Conservation (phyloP, 2,888 invertebrate genomes). For the Drepana falcataria region DNA sequence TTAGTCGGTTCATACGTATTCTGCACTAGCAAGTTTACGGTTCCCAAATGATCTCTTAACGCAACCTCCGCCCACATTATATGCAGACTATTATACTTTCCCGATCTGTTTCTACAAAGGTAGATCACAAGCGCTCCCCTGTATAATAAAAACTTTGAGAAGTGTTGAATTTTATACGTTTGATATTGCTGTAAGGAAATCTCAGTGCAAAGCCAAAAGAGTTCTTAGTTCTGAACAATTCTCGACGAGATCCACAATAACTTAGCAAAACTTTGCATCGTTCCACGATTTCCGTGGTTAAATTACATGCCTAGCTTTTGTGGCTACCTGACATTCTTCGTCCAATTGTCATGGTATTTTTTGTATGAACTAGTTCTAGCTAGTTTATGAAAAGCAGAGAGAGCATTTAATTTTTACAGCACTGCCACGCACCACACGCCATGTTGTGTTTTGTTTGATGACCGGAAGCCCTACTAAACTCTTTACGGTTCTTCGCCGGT, state of each 20-base stretch:
- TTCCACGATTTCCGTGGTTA: constrained; percentile 40
- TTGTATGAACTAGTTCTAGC: background rate
- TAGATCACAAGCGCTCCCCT: background rate
- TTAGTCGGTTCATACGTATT: no score
- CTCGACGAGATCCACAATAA: constrained; percentile 37
- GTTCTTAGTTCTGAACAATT: constrained; percentile 32
- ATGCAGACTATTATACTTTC: background rate
- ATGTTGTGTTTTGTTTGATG: no score
- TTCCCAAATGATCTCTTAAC: background rate
- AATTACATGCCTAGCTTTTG: constrained; percentile 18
- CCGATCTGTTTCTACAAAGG: background rate
- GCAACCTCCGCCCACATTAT: background rate
- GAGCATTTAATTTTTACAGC: no score
- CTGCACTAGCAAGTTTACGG: no score
- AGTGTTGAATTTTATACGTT: background rate
- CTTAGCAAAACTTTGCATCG: constrained; percentile 35
- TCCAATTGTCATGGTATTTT: background rate
- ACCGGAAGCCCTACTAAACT: no score
- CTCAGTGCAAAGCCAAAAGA: constrained; percentile 1
- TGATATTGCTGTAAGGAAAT: background rate
- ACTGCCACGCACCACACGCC: no score
- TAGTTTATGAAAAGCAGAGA: no score
- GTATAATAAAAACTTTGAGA: background rate
- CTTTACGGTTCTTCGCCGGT: no score
- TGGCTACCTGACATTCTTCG: background rate